These are phyloP conservation scores for Hypomesus transpacificus DNA, from an alignment of 2,113 vertebrate species.

Conservation along the genomic window DNA sequence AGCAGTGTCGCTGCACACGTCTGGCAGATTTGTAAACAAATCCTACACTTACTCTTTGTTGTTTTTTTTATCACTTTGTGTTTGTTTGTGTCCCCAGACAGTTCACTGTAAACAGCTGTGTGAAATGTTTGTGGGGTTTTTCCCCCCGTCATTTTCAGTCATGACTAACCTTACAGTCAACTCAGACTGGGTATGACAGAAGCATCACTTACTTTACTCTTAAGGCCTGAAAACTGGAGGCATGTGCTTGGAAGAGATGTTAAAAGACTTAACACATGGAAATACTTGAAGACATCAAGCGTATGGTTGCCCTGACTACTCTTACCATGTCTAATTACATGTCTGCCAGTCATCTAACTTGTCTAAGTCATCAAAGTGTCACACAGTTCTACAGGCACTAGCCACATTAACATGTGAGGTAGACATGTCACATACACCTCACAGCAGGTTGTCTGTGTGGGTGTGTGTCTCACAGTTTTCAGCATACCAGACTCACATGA, in stretches of 20 bases:
- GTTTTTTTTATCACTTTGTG: not conserved
- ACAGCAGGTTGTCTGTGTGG: slow-evolving; percentile 8
- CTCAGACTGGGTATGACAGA: not conserved
- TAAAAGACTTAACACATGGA: too few relatives aligned
- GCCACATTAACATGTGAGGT: not conserved
- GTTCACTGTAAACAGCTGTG: not conserved
- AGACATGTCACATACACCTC: not conserved
- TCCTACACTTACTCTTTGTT: not conserved
- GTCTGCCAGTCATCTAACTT: too few relatives aligned
- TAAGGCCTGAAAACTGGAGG: too few relatives aligned
- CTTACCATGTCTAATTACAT: too few relatives aligned
- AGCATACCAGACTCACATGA: slow-evolving; percentile 46
- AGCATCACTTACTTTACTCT: not conserved
- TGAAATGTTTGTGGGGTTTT: not conserved
- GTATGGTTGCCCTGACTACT: too few relatives aligned
- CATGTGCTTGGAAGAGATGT: too few relatives aligned
- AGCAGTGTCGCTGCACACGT: not conserved
- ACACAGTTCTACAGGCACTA: not conserved
- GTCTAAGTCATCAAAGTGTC: not conserved
- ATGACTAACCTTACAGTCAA: not conserved
- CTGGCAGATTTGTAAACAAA: not conserved
- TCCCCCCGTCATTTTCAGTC: not conserved
- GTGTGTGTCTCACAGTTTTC: slow-evolving; percentile 44
- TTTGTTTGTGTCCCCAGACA: not conserved
- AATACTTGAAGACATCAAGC: too few relatives aligned